phyloP scores from a whole-genome alignment of 2,888 invertebrate genomes.

The Podabrus alpinus region DNA sequence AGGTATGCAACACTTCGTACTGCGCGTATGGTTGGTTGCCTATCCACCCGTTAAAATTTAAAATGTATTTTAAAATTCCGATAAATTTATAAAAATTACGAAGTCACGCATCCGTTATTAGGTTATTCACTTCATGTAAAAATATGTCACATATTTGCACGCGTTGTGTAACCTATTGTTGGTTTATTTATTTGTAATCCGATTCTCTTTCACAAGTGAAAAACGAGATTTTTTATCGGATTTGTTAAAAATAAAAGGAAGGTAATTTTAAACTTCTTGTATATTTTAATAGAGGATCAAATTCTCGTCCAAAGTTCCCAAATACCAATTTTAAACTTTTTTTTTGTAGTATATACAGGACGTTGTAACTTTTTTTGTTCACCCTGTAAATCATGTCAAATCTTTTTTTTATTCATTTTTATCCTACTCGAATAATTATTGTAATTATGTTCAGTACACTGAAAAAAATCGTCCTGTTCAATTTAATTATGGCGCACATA shows the following conservation, averaged over 20 bases:
- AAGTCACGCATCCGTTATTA: not conserved
- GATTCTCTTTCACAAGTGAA: not conserved
- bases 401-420: not conserved
- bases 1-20: not conserved
- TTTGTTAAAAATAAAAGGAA: not conserved
- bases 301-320: too few relatives aligned
- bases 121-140: not conserved
- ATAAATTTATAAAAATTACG: not conserved
- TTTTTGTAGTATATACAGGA: not conserved
- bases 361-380: too few relatives aligned
- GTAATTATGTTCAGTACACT: not conserved
- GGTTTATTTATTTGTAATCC: not conserved
- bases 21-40: not conserved
- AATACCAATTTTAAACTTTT: not conserved
- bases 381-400: too few relatives aligned
- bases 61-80: not conserved
- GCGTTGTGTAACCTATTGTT: not conserved
- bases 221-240: not conserved
- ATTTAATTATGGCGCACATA: not conserved
- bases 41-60: not conserved
- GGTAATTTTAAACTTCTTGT: not conserved
- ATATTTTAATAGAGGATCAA: not conserved
- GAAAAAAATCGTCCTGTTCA: not conserved
- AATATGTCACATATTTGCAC: not conserved
- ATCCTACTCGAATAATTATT: not conserved